phyloP scores from a whole-genome alignment of 2,113 vertebrate genomes.

The Lonchura striata region DNA sequence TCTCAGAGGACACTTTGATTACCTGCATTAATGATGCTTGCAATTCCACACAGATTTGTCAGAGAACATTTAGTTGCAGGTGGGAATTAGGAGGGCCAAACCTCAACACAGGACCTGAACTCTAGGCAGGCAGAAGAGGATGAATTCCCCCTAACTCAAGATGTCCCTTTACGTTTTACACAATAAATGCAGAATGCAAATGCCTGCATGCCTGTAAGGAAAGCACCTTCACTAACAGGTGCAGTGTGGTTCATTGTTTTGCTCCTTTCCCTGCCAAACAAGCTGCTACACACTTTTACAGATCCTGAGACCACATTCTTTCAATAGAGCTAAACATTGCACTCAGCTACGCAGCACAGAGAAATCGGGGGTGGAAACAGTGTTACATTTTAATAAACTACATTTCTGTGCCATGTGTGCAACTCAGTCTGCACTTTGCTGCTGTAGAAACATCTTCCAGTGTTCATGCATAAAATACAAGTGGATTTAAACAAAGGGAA shows the following conservation, averaged over 20 bases:
- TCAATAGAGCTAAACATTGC: neutral
- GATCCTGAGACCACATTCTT: neutral
- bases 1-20: neutral
- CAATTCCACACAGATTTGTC: neutral
- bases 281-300: neutral
- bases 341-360: neutral
- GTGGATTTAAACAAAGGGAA: neutral
- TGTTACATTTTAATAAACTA: neutral
- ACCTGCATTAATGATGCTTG: neutral
- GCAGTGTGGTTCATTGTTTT: neutral
- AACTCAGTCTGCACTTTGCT: neutral
- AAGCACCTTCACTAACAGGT: neutral
- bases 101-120: neutral
- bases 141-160: neutral
- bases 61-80: neutral
- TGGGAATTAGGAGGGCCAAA: neutral
- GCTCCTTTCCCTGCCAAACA: neutral
- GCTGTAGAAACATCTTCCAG: neutral
- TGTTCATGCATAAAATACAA: neutral
- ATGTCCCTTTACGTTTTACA: neutral
- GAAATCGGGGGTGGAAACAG: fast-evolving
- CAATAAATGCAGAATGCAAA: neutral
- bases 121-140: neutral
- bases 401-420: neutral
- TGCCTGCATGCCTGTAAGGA: neutral